Percentiles rank a stretch among this genome's conserved stretches.
Evolutionary conservation across 1,140 invertebrate species (phyloP).

Genomic region (Drosophila insularis): DNA sequence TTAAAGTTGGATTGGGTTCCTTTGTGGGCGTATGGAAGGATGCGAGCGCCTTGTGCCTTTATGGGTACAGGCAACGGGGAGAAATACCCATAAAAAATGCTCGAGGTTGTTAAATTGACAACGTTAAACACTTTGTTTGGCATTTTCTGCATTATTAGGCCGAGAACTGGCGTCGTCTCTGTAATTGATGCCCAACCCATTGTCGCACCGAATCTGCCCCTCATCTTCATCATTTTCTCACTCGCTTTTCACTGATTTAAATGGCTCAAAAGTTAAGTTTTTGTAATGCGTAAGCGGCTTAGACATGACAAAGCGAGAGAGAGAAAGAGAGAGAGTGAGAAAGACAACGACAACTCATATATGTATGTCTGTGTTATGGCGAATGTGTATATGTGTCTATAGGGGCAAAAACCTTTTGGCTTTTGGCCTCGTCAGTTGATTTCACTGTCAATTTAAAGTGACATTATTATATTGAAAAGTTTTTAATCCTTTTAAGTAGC

Average conservation of each 20-base stretch:
- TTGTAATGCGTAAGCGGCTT: constrained; percentile 75
- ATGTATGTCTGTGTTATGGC: constrained; percentile 1
- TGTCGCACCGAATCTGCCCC: constrained; percentile 6
- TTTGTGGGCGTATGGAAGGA: not conserved
- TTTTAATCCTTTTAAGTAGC: constrained; percentile 78
- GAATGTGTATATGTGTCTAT: constrained; percentile 1
- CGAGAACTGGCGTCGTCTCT: constrained; percentile 62
- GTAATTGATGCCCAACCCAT: constrained; percentile 70
- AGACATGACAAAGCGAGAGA: constrained; percentile 26
- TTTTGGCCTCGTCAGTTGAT: constrained; percentile 52
- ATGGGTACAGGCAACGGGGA: not conserved
- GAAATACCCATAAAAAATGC: constrained; percentile 70
- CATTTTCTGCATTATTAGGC: constrained; percentile 81
- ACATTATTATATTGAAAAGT: constrained; percentile 75
- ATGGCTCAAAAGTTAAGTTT: constrained; percentile 80
- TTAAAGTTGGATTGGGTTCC: constrained; percentile 26
- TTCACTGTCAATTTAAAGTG: constrained; percentile 74
- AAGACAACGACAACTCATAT: not conserved
- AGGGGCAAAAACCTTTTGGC: constrained; percentile 40
- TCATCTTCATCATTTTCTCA: not conserved
- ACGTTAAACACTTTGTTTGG: constrained; percentile 81
- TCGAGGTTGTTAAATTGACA: constrained; percentile 81
- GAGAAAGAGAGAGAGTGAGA: constrained; percentile 2
- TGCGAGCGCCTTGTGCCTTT: too few species aligned
- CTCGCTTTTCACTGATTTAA: constrained; percentile 66